Percentiles rank a stretch among this genome's conserved stretches.
These are phyloP conservation scores for Rhizomys pruinosus DNA, from an alignment of 2,113 vertebrate genomes.

Conservation along the genomic window DNA sequence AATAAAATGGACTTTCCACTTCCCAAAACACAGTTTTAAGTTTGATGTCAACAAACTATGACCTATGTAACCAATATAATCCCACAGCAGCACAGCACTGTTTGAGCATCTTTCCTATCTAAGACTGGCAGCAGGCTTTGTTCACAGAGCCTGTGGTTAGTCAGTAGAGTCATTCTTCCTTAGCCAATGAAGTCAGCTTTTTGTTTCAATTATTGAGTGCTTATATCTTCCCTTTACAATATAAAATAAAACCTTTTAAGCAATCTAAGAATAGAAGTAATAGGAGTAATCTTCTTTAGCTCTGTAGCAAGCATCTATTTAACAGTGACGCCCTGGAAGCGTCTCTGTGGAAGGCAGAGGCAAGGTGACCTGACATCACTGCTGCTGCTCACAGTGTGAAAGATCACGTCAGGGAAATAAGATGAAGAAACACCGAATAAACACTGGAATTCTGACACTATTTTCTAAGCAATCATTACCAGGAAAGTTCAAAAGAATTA, in stretches of 20 bases:
- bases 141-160: background rate
- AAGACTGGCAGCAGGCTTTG: background rate
- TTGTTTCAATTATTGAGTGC: constrained; percentile 25
- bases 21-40: background rate
- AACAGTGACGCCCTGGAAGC: background rate
- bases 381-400: background rate
- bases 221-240: background rate
- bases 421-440: constrained; percentile 27
- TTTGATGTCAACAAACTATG: background rate
- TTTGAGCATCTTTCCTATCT: background rate
- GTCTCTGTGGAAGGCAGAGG: background rate
- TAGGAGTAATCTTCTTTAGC: background rate
- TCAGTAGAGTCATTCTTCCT: background rate
- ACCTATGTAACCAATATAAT: background rate
- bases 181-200: constrained; percentile 10
- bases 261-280: constrained; percentile 7
- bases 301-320: background rate
- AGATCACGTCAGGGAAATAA: background rate
- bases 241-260: constrained; percentile 20
- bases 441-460: background rate
- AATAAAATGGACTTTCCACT: background rate
- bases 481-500: background rate
- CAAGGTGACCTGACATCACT: background rate
- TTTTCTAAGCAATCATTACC: constrained; percentile 8
- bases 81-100: background rate